Conservation (phyloP, 2,797 vertebrate species). For the Sparidentex hasta region DNA sequence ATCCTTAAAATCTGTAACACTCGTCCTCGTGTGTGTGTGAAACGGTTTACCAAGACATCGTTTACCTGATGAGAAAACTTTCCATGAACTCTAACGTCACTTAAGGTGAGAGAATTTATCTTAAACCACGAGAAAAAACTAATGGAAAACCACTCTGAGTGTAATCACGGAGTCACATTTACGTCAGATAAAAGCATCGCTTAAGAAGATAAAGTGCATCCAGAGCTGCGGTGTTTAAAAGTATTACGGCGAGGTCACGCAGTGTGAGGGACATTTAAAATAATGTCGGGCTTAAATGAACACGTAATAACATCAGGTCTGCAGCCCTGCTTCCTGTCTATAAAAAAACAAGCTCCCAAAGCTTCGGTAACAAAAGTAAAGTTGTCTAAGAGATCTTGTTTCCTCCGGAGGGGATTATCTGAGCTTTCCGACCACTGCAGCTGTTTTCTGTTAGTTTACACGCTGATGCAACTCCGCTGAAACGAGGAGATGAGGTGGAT, state of each 20-base stretch:
- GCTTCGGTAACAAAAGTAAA: constrained; percentile 4
- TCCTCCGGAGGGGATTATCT: constrained; percentile 13
- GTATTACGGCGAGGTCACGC: constrained; percentile 12
- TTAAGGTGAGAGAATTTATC: constrained; percentile 1
- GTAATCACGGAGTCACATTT: constrained; percentile 1
- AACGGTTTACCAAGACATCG: no score
- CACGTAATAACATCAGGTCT: constrained; percentile 11
- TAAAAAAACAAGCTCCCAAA: constrained; percentile 25
- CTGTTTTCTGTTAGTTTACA: constrained; percentile 21
- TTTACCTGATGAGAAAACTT: background rate
- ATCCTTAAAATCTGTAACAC: background rate
- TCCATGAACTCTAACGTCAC: background rate
- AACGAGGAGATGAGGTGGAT: constrained; percentile 7
- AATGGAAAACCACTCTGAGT: constrained; percentile 16
- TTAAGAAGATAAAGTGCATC: constrained; percentile 17
- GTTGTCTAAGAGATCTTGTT: constrained; percentile 4
- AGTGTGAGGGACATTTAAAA: constrained; percentile 25
- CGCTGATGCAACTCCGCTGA: constrained; percentile 15
- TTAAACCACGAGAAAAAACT: background rate
- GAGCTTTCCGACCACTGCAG: constrained; percentile 22
- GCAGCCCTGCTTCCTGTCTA: background rate
- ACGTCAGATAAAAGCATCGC: constrained; percentile 33
- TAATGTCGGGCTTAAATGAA: constrained; percentile 23
- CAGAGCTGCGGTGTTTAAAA: constrained; percentile 29
- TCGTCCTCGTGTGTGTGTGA: background rate